Base-by-base conservation (phyloP, 2,888 invertebrate genomes). In the Aleiodes testaceus region DNA sequence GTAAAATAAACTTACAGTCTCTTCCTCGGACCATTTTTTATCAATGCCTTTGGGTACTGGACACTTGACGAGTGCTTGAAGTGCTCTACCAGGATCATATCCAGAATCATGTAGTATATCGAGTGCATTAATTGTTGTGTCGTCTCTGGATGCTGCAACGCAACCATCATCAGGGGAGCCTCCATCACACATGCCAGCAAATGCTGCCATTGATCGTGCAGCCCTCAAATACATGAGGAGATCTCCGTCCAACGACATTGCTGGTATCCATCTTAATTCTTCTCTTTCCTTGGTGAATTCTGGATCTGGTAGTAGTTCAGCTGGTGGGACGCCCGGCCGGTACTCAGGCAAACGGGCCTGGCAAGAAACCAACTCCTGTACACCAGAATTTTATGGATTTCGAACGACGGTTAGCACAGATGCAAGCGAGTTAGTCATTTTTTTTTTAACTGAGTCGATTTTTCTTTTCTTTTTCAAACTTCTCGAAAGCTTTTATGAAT, bases 141-240 rank as follows among this genome's bases (percentile, higher is more conserved):
- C 97, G 89, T 98, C 98, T 87, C 97, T 92, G 84, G 97, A 96
- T 82, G 98, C 98, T 79, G 98, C 97, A 84, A 96, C 93, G 89
- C 97, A 97, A 84, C 98, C 98, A 89, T 98, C 98, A 89, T 98
- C 98, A 68, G 97, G 95, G 78, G 96, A 96, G 72, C 98, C 98
- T 77, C 97, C 97, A 91, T 98, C 97, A 91, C 98, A 98, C 97
- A 98, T 97, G 82, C 98, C 97, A 77, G 98, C 98, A 89, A 98
- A 98, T 73, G 98, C 98, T 86, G 98, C 98, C 95, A 99, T 97
- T 75, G 97, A 97, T 84, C 98, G 93, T 79, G 97, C 98, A 81
- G 98, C 98, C 84, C 98, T 91, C 88, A 98, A 92, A 90, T 97
- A 98, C 97, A 98, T 98, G 86, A 98, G 93, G 87, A 98, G 92